phyloP scores from a whole-genome alignment of 2,888 invertebrate species.

The Clunio marinus region DNA sequence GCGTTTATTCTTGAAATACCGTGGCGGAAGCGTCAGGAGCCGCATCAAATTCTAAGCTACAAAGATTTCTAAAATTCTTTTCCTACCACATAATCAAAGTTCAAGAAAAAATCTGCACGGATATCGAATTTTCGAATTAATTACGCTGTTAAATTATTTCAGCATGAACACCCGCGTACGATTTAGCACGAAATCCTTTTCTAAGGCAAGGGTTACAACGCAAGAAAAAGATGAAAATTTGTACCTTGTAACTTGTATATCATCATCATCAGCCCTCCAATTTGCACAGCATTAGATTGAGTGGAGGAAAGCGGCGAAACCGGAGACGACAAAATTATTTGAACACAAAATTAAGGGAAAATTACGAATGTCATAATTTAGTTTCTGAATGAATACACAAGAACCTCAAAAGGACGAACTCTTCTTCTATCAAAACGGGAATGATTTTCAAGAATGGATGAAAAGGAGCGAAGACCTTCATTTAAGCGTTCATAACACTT shows the following conservation, averaged over 20 bases:
- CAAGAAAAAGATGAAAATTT: neutral
- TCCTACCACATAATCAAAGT: neutral
- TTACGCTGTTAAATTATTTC: conserved; percentile 31
- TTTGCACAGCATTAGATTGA: neutral
- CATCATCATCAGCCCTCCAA: neutral
- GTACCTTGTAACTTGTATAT: neutral
- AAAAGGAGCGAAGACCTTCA: too few relatives aligned
- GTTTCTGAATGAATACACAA: neutral
- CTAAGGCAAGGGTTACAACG: neutral
- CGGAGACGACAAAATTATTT: neutral
- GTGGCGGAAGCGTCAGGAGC: neutral
- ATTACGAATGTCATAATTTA: conserved; percentile 9
- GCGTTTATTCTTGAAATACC: neutral
- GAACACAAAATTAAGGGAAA: neutral
- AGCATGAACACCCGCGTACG: conserved; percentile 13
- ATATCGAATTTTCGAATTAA: conserved; percentile 32
- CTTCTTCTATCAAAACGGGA: neutral
- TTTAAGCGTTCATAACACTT: conserved; percentile 1
- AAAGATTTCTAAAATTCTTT: neutral
- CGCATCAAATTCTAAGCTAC: neutral
- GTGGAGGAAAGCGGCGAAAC: neutral
- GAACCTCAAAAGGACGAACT: neutral
- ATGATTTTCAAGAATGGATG: too few relatives aligned
- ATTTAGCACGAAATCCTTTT: neutral
- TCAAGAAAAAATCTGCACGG: neutral